Conservation (phyloP, 92 coral and sea anemone species). For the Epizoanthus ramosus region DNA sequence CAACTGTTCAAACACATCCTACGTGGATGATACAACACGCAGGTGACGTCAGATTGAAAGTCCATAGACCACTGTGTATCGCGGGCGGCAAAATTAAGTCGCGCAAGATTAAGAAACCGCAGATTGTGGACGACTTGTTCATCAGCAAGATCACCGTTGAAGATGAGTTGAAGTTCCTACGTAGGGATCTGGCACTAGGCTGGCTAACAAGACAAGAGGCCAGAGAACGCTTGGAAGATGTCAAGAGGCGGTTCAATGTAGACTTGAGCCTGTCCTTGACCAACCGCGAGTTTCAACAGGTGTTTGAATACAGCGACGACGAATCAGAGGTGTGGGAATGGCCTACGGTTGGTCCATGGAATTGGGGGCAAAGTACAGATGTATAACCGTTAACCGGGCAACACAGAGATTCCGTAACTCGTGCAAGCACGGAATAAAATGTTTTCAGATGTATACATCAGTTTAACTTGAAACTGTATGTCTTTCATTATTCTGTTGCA, state of each 20-base stretch:
- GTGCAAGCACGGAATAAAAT: no score
- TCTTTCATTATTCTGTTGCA: no score
- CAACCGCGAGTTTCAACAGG: conserved; percentile 22
- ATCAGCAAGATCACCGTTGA: conserved; percentile 32
- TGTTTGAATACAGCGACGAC: conserved; percentile 3
- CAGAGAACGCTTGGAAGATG: conserved; percentile 15
- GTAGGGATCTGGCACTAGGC: conserved; percentile 37
- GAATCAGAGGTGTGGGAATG: conserved; percentile 1
- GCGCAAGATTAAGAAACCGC: conserved; percentile 2
- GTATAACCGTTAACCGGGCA: background rate
- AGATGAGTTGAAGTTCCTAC: conserved; percentile 34
- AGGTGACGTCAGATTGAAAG: background rate
- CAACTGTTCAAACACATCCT: background rate
- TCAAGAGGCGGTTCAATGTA: conserved; percentile 22
- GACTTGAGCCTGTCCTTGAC: conserved; percentile 23
- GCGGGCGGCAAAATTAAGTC: background rate
- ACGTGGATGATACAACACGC: background rate
- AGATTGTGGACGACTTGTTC: conserved; percentile 30
- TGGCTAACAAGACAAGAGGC: conserved; percentile 21
- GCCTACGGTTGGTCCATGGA: background rate
- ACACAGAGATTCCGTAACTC: background rate
- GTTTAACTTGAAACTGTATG: no score
- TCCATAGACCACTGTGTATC: background rate
- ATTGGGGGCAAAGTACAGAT: conserved; percentile 6
- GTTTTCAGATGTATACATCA: no score